These are phyloP conservation scores for Emmelina monodactyla DNA, from an alignment of 2,888 invertebrate species.

Conservation along the genomic window DNA sequence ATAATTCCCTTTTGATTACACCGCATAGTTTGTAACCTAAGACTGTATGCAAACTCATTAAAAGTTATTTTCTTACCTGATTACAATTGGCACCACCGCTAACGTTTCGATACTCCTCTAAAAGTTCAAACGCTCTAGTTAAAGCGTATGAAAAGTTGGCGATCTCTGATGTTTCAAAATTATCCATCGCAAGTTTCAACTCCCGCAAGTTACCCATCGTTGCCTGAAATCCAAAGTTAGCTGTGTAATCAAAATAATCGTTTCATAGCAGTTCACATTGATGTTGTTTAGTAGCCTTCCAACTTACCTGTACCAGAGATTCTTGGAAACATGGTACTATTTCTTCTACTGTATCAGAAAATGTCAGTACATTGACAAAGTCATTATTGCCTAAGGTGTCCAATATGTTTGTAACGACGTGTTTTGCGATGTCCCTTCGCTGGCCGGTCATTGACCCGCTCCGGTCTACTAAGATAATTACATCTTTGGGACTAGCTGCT, in stretches of 20 bases:
- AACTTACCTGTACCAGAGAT: conserved; percentile 83
- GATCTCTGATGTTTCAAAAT: conserved; percentile 83
- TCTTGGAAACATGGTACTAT: conserved; percentile 90
- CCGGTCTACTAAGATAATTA: conserved; percentile 83
- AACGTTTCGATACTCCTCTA: conserved; percentile 71
- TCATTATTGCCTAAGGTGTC: conserved; percentile 98
- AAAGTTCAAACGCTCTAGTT: conserved; percentile 86
- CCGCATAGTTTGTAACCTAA: too few species aligned
- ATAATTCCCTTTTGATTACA: background rate
- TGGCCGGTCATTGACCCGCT: conserved; percentile 93
- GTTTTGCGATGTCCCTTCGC: conserved; percentile 88
- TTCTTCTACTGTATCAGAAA: conserved; percentile 81
- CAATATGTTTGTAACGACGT: conserved; percentile 86
- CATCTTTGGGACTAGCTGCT: conserved; percentile 96
- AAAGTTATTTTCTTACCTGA: conserved; percentile 45
- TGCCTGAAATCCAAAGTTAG: conserved; percentile 66
- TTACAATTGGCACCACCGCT: conserved; percentile 72
- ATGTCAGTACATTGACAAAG: conserved; percentile 95
- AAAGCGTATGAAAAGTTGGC: conserved; percentile 94
- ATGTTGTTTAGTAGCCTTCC: background rate
- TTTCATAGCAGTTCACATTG: background rate
- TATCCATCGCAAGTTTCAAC: conserved; percentile 80
- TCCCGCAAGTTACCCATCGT: conserved; percentile 85
- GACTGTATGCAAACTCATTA: too few species aligned
- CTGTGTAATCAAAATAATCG: background rate